A percentile compares a stretch with the other conserved stretches of the same genome.
Evolutionary conservation across 2,888 invertebrate species (phyloP).

Genomic region (Halocaridina rubra): DNA sequence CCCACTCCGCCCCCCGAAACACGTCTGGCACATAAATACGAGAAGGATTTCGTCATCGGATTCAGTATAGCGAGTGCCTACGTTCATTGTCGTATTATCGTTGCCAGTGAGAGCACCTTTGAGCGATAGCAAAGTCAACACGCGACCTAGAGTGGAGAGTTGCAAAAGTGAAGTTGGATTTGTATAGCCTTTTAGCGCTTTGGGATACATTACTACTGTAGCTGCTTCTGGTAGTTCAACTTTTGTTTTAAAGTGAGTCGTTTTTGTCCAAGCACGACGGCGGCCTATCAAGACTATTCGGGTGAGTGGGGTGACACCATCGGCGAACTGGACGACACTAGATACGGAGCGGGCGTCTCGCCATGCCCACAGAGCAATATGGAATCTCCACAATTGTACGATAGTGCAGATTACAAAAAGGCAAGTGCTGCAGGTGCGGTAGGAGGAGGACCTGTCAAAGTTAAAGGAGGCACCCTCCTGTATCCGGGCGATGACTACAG

Average conservation of each 20-base stretch:
- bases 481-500: constrained; percentile 69
- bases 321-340: constrained; percentile 59
- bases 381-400: constrained; percentile 85
- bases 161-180: too few species aligned
- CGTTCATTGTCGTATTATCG: too few species aligned
- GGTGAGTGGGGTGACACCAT: constrained; percentile 39
- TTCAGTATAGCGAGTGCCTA: too few species aligned
- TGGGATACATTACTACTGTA: too few species aligned
- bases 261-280: constrained; percentile 36
- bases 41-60: too few species aligned
- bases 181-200: too few species aligned
- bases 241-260: constrained; percentile 15
- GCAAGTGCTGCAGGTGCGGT: constrained; percentile 70
- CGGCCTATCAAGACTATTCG: constrained; percentile 44
- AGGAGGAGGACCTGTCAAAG: constrained; percentile 63
- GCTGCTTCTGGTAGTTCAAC: neutral
- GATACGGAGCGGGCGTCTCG: constrained; percentile 61
- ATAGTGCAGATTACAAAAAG: constrained; percentile 74
- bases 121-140: too few species aligned
- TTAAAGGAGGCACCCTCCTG: constrained; percentile 62
- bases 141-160: too few species aligned
- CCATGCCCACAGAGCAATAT: constrained; percentile 62
- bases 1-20: too few species aligned
- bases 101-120: too few species aligned
- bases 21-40: too few species aligned